Evolutionary conservation across 2,797 vertebrate genomes (phyloP), one percentile per base, ranked within the genome.

Genomic region (Anniella stebbinsi): DNA sequence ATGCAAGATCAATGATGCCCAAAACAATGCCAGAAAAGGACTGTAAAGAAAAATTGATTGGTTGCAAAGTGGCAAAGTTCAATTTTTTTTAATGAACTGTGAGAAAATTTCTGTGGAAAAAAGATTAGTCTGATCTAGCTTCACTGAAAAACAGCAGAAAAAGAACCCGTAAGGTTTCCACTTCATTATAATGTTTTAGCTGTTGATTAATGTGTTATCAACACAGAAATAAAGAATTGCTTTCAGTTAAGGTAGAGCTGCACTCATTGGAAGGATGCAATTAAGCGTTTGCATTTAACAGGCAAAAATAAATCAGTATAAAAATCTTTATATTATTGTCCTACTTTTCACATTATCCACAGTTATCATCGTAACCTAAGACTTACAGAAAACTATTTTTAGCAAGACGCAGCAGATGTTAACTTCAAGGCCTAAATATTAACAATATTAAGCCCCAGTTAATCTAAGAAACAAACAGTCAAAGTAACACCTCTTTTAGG

Each of bases 391-490:
- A 93, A 93, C 84, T 91, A 95, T 92, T 84, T 89, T 91, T 91
- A 92, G 90, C 77, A 87, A 93, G 94, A 94, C 93, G 94, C 41
- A 89, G 92, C 94, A 95, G 92, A 93, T 90, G 88, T 86, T 92
- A 90, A 95, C 94, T 94, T 96, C 95, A 96, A 96, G 95, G 93
- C 45, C 88, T 77, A 89, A 95, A 95, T 88, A n/a, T 87, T 72
- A 87, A 89, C 86, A 9, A 87, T n/a, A 95, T 88, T 87, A 80
- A 93, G 89, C 84, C 92, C 77, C 76, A 36, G 92, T 45, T 94
- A 95, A 94, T 88, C 88, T 72, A 76, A 92, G 91, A 82, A 90
- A 92, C 92, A 93, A 94, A 95, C 92, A 82, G 84, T 92, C 57
- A 60, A 76, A 95, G 92, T 87, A 95, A 92, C 84, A 90, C 67